Conservation (phyloP, 1,140 invertebrate genomes). For the Orchesella cincta region DNA sequence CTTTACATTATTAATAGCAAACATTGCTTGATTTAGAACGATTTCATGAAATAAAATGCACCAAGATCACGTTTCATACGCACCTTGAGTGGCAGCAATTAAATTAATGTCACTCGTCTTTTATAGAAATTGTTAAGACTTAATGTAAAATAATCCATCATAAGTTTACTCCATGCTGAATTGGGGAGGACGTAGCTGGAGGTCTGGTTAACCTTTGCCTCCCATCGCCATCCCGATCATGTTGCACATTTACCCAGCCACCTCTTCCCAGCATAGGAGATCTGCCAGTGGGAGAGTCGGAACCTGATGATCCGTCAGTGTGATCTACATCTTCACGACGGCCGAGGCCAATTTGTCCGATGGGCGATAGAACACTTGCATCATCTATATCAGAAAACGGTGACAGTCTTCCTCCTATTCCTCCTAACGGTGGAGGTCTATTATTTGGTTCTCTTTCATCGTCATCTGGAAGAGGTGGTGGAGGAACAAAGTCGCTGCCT, state of each 20-base stretch:
- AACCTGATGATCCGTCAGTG: conserved; percentile 41
- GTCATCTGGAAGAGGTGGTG: conserved; percentile 44
- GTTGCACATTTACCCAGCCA: conserved; percentile 24
- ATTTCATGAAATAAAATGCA: too few species aligned
- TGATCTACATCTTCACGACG: conserved; percentile 29
- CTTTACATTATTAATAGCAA: too few species aligned
- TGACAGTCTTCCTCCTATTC: conserved; percentile 45
- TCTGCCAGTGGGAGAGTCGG: conserved; percentile 29
- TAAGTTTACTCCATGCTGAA: conserved; percentile 35
- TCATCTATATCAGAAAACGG: conserved; percentile 36
- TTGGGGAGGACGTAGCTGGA: conserved; percentile 39
- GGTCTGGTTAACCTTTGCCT: background rate
- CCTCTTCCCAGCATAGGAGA: conserved; percentile 1
- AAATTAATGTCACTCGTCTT: too few species aligned
- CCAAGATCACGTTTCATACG: too few species aligned
- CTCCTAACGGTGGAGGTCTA: conserved; percentile 24
- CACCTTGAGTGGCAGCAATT: too few species aligned
- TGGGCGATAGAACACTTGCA: conserved; percentile 32
- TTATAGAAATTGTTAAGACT: too few species aligned
- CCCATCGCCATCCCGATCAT: conserved; percentile 1
- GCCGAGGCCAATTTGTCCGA: background rate
- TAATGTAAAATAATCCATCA: too few species aligned
- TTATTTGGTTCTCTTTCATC: conserved; percentile 19
- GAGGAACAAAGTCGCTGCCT: conserved; percentile 45
- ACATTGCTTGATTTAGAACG: too few species aligned